A percentile compares a stretch with the other conserved stretches of the same genome.
These are phyloP conservation scores for Balanococcus diminutus DNA, from an alignment of 2,888 invertebrate genomes.

Conservation along the genomic window DNA sequence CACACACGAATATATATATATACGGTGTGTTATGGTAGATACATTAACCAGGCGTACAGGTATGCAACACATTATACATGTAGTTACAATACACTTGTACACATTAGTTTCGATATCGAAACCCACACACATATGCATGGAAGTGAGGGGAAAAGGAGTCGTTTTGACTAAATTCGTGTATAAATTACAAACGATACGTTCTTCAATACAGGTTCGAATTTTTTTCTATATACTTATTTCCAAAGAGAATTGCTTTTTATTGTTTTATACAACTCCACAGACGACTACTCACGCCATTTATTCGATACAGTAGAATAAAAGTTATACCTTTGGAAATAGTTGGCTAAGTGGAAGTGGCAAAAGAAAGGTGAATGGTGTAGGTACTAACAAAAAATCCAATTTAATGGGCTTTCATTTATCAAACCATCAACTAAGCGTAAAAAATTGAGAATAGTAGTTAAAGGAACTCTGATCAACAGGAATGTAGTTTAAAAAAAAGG, in stretches of 20 bases:
- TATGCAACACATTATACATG: not conserved
- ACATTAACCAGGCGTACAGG: not conserved
- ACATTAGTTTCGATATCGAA: not conserved
- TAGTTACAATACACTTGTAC: not conserved
- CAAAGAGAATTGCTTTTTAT: slow-evolving; percentile 14
- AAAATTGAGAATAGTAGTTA: not conserved
- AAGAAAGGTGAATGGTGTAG: not conserved
- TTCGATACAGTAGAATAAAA: not conserved
- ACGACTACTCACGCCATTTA: not conserved
- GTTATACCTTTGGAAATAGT: not conserved
- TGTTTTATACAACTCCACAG: slow-evolving; percentile 6
- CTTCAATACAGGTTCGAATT: slow-evolving; percentile 15
- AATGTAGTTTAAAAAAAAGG: not conserved
- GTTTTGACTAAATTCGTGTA: slow-evolving; percentile 18
- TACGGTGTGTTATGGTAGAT: not conserved
- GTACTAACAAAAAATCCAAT: not conserved
- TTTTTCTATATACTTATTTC: slow-evolving; percentile 2
- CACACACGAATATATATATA: not conserved
- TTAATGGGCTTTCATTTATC: not conserved
- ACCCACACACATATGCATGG: not conserved
- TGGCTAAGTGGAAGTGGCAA: too few species aligned
- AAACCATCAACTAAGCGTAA: not conserved
- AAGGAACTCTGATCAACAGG: not conserved
- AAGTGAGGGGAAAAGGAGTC: not conserved
- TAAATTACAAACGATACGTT: slow-evolving; percentile 20